A percentile compares a stretch with the other conserved stretches of the same genome.
Conservation (phyloP, 2,113 vertebrate species). For the Zosterops japonicus region DNA sequence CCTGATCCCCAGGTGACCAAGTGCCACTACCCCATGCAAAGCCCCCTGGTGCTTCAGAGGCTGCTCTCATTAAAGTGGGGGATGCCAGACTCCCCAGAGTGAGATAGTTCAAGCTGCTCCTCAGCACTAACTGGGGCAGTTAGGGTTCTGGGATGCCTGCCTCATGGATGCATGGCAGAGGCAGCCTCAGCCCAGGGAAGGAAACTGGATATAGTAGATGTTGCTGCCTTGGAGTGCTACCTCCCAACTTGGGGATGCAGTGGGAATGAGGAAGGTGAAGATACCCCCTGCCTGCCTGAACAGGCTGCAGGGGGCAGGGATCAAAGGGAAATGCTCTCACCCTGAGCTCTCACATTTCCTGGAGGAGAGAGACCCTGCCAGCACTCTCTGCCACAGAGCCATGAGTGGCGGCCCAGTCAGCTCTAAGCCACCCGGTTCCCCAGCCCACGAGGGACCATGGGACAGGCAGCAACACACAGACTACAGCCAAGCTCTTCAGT, state of each 20-base stretch:
- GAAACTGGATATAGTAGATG: not conserved
- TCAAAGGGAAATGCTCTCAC: not conserved
- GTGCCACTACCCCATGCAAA: not conserved
- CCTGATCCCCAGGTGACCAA: not conserved
- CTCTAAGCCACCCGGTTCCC: not conserved
- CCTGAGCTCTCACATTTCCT: not conserved
- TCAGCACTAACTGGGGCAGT: not conserved
- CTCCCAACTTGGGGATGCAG: not conserved
- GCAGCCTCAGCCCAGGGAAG: not conserved
- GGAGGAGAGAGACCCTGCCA: not conserved
- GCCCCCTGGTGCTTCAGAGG: rapidly evolving
- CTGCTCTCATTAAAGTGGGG: not conserved
- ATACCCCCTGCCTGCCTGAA: not conserved
- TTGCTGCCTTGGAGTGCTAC: not conserved
- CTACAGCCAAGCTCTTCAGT: not conserved
- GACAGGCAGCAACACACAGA: not conserved
- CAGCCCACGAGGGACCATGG: rapidly evolving
- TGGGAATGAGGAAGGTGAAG: not conserved
- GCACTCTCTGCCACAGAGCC: not conserved
- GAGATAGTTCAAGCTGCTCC: not conserved
- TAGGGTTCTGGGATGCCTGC: not conserved
- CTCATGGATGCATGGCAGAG: not conserved
- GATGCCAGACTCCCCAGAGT: not conserved
- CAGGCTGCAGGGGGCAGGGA: not conserved
- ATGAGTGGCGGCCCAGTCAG: rapidly evolving